These are phyloP conservation scores for Stenurella melanura DNA, from an alignment of 2,888 invertebrate species.

Conservation along the genomic window DNA sequence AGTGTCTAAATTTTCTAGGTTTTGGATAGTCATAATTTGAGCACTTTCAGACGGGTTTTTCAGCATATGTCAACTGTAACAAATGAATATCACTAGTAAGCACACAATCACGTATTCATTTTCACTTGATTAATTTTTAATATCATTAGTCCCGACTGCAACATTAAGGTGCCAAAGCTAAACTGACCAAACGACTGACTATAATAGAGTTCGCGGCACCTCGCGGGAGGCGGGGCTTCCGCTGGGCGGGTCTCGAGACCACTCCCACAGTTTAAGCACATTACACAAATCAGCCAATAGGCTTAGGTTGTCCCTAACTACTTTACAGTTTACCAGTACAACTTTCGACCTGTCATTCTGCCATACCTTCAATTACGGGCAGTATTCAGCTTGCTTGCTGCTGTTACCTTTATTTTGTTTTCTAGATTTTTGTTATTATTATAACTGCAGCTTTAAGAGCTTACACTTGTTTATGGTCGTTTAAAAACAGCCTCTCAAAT, in stretches of 20 bases:
- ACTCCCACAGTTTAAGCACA: conserved; percentile 61
- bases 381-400: conserved; percentile 55
- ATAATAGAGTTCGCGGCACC: conserved; percentile 53
- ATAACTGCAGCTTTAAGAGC: conserved; percentile 70
- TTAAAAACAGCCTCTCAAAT: conserved; percentile 70
- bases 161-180: conserved; percentile 63
- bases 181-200: conserved; percentile 65
- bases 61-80: conserved; percentile 73
- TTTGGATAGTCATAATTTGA: conserved; percentile 83
- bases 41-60: conserved; percentile 76
- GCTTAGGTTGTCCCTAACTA: conserved; percentile 60
- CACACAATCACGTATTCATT: conserved; percentile 44
- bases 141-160: conserved; percentile 56
- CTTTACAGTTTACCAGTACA: conserved; percentile 55
- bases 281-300: conserved; percentile 62
- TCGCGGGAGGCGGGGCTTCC: conserved; percentile 47
- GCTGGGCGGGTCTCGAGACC: conserved; percentile 51
- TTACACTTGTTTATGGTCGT: conserved; percentile 72
- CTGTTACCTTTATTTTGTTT: conserved; percentile 67
- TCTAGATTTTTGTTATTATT: conserved; percentile 70
- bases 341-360: conserved; percentile 30
- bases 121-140: conserved; percentile 47
- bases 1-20: conserved; percentile 70
- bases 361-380: neutral
- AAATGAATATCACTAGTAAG: conserved; percentile 39